Conservation (phyloP, 2,797 vertebrate genomes). For the Spondyliosoma cantharus region DNA sequence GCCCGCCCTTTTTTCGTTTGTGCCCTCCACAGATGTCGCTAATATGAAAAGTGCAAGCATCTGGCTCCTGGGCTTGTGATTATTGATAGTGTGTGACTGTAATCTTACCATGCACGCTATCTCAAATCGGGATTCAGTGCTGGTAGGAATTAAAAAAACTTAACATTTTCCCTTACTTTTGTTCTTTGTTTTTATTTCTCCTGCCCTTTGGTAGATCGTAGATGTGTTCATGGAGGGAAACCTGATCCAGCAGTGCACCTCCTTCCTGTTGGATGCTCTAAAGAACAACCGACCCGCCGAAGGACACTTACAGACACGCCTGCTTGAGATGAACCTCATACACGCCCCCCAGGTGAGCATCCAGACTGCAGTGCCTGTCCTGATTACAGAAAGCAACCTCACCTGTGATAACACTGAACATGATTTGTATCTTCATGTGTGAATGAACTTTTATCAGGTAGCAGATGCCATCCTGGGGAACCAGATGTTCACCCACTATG, state of each 20-base stretch:
- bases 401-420: neutral
- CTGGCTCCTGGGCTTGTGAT: constrained; percentile 45
- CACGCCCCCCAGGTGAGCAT: constrained; percentile 90
- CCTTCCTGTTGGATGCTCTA: constrained; percentile 92
- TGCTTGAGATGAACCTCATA: constrained; percentile 96
- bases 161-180: neutral
- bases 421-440: constrained; percentile 32
- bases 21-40: constrained; percentile 30
- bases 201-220: constrained; percentile 86
- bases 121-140: constrained; percentile 34
- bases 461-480: constrained; percentile 95
- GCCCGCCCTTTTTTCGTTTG: constrained; percentile 8
- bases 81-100: constrained; percentile 34
- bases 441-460: constrained; percentile 81
- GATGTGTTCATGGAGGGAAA: constrained; percentile 96
- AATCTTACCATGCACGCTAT: constrained; percentile 25
- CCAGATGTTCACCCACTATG: constrained; percentile 96
- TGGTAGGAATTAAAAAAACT: constrained; percentile 11
- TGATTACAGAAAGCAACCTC: neutral
- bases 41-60: constrained; percentile 53
- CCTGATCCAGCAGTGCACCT: constrained; percentile 95
- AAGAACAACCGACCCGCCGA: constrained; percentile 92
- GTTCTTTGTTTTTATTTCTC: neutral
- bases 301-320: constrained; percentile 92
- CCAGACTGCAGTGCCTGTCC: neutral